Base-by-base conservation (phyloP, 2,888 invertebrate species). In the Slavum lentiscoides region DNA sequence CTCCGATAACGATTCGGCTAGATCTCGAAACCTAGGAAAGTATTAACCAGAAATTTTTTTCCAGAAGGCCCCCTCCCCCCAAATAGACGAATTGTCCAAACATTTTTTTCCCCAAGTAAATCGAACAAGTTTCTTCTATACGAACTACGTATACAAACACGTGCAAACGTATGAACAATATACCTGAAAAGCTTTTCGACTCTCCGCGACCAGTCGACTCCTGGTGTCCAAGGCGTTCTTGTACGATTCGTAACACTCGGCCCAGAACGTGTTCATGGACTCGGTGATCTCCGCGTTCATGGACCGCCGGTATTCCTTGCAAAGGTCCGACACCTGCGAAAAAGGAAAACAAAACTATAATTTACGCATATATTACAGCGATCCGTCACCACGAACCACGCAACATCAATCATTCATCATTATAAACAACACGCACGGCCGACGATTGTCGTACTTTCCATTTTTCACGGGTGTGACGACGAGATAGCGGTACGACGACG, bases 191-290 rank as follows among this genome's bases (percentile, higher is more conserved):
- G 88, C 87, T 67, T 89, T 87, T 83, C 89, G 88, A 84, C 90
- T 89, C 82, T 90, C 89, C 13, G 88, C 88, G 83, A 89, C 88
- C 82, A 89, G 88, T 74, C 88, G 86, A 83, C 88, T 88, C 15
- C 89, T 86, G 82, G 87, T 89, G 84, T 90, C 90, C 37, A 89
- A 87, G 23, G 88, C 88, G 9, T 88, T 85, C 86, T 90, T 90
- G 84, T 90, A 89, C 1, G 88, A 88, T 84, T 91, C 90, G 83
- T 90, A 90, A 84, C 90, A 90, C 83, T 90, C 89, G 21, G 89
- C 89, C 90, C 90, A 90, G 85, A 89, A 90, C 11, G 87, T 88
- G 85, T 89, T 89, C 84, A 90, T 88, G 9, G 88, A 87, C 84
- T 89, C 89, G 84, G 88, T 88, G 59, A 89, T 85, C 82, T 87